A percentile compares a stretch with the other conserved stretches of the same genome.
phyloP scores from a whole-genome alignment of 2,113 vertebrate species.

The Platycercus adscitus region DNA sequence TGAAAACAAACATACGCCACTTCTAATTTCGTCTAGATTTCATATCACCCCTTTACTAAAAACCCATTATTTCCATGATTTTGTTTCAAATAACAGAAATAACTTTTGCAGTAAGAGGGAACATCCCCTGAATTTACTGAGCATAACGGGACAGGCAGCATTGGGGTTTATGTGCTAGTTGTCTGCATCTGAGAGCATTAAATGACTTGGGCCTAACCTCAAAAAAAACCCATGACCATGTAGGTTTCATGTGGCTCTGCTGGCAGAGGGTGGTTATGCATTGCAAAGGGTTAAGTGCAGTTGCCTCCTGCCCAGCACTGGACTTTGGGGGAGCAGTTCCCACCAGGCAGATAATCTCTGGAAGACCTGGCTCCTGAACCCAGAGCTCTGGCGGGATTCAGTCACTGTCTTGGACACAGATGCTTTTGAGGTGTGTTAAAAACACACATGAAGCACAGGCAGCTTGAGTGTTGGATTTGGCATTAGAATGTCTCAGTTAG shows the following conservation, averaged over 20 bases:
- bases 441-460: neutral
- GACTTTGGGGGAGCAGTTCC: neutral
- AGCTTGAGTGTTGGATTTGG: constrained; percentile 26
- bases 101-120: neutral
- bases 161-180: neutral
- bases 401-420: neutral
- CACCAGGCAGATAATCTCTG: neutral
- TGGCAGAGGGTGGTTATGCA: neutral
- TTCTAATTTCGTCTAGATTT: neutral
- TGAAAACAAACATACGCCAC: accelerated
- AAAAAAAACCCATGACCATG: neutral
- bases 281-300: neutral
- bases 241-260: neutral
- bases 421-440: constrained; percentile 37
- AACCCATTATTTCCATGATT: accelerated
- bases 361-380: neutral
- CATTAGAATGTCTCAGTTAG: constrained; percentile 34
- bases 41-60: neutral
- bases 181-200: neutral
- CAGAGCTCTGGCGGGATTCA: neutral
- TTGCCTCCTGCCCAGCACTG: neutral
- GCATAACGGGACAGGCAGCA: neutral
- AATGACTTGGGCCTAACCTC: neutral
- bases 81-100: neutral
- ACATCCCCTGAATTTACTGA: neutral